Percentiles rank a stretch among this genome's conserved stretches.
Conservation (phyloP, 2,888 invertebrate genomes). For the Drosophila paranaensis region DNA sequence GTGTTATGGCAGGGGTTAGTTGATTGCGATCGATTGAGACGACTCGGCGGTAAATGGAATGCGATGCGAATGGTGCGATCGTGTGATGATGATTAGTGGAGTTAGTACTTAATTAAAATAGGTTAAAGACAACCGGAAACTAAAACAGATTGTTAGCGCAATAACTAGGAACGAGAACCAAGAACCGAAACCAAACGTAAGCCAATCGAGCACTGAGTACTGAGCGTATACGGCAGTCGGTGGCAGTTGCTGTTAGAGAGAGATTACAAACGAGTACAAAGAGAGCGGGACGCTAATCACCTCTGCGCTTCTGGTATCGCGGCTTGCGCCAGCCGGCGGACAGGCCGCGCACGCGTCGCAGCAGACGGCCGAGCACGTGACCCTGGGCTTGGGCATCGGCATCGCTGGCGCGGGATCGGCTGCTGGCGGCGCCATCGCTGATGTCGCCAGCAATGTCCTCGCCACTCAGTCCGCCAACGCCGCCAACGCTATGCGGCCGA, state of each 20-base stretch:
- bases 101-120: constrained; percentile 59
- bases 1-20: constrained; percentile 7
- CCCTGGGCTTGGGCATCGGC: constrained; percentile 51
- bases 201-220: constrained; percentile 56
- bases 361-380: constrained; percentile 82
- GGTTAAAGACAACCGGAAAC: constrained; percentile 30
- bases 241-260: constrained; percentile 67
- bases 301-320: constrained; percentile 84
- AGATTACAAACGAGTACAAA: constrained; percentile 54
- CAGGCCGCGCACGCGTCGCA: constrained; percentile 83
- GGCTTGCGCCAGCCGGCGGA: constrained; percentile 84
- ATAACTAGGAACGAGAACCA: constrained; percentile 55
- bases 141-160: constrained; percentile 63
- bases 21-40: constrained; percentile 26
- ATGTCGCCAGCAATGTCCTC: constrained; percentile 80
- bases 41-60: constrained; percentile 22
- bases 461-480: constrained; percentile 50
- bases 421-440: constrained; percentile 80
- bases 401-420: constrained; percentile 74
- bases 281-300: constrained; percentile 77
- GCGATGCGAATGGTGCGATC: constrained; percentile 68
- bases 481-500: constrained; percentile 54
- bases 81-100: constrained; percentile 39
- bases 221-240: constrained; percentile 47
- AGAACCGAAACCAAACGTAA: constrained; percentile 45